A percentile compares a stretch with the other conserved stretches of the same genome.
phyloP scores from a whole-genome alignment of 1,140 invertebrate species.

The Bactericera cockerelli region DNA sequence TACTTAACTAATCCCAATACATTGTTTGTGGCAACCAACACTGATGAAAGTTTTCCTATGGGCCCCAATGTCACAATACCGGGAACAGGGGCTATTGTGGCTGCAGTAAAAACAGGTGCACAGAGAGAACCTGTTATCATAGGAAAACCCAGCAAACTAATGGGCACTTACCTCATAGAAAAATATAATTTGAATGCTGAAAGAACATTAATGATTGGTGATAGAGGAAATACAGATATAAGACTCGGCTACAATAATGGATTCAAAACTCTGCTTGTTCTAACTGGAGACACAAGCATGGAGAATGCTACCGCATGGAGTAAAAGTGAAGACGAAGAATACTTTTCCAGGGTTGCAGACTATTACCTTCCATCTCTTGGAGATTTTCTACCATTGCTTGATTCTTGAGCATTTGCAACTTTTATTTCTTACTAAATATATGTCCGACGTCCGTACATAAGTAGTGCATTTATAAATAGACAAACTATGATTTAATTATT shows the following conservation, averaged over 20 bases:
- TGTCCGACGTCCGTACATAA: too few species aligned
- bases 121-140: constrained; percentile 64
- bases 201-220: constrained; percentile 88
- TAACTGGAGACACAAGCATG: constrained; percentile 58
- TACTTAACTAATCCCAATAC: constrained; percentile 62
- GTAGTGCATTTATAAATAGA: too few species aligned
- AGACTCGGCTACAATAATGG: constrained; percentile 65
- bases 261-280: constrained; percentile 66
- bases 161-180: constrained; percentile 40
- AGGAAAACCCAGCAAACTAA: constrained; percentile 61
- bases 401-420: too few species aligned
- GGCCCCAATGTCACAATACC: constrained; percentile 36
- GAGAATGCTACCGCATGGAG: constrained; percentile 47
- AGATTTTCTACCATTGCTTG: constrained; percentile 36
- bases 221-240: constrained; percentile 67
- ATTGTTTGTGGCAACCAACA: constrained; percentile 84
- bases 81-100: constrained; percentile 70
- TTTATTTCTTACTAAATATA: too few species aligned
- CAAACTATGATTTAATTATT: too few species aligned
- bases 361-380: constrained; percentile 54
- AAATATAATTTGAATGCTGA: constrained; percentile 50
- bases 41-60: constrained; percentile 65
- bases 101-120: constrained; percentile 62
- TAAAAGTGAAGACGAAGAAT: constrained; percentile 34
- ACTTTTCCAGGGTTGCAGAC: constrained; percentile 53